Evolutionary conservation across 2,888 invertebrate genomes (phyloP).

Genomic region (Ecdyonurus torrentis): DNA sequence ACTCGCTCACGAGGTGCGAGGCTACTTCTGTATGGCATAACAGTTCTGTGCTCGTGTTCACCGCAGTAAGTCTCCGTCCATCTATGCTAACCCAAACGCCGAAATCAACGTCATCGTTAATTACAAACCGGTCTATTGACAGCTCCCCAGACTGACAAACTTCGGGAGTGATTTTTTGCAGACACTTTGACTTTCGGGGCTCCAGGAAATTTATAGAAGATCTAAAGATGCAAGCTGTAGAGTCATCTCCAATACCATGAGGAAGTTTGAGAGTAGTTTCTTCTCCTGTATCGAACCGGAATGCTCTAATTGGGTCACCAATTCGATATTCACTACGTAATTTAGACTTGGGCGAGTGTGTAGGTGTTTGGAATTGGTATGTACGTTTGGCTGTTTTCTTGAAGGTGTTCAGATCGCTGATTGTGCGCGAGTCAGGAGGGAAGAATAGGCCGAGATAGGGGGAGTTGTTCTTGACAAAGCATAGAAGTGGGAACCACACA

Average conservation of each 20-base stretch:
- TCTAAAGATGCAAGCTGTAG: background rate
- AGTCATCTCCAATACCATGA: background rate
- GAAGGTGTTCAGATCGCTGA: background rate
- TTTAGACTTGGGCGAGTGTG: no score
- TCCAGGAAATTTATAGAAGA: background rate
- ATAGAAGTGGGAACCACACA: background rate
- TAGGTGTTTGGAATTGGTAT: background rate
- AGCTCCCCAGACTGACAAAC: background rate
- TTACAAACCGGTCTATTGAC: conserved; percentile 6
- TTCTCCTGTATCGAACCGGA: no score
- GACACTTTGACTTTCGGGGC: background rate
- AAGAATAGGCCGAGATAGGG: background rate
- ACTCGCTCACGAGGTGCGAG: background rate
- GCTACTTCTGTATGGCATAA: background rate
- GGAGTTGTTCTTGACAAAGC: background rate
- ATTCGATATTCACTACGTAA: no score
- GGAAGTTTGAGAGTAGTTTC: no score
- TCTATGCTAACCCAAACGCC: background rate
- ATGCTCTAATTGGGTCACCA: no score
- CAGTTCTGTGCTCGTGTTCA: background rate
- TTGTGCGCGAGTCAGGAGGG: background rate
- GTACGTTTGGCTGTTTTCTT: background rate
- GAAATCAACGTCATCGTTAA: conserved; percentile 4
- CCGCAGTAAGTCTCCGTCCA: background rate
- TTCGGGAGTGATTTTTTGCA: background rate